These are phyloP conservation scores for Drosophila kikkawai DNA, from an alignment of 1,140 invertebrate species.

Conservation along the genomic window DNA sequence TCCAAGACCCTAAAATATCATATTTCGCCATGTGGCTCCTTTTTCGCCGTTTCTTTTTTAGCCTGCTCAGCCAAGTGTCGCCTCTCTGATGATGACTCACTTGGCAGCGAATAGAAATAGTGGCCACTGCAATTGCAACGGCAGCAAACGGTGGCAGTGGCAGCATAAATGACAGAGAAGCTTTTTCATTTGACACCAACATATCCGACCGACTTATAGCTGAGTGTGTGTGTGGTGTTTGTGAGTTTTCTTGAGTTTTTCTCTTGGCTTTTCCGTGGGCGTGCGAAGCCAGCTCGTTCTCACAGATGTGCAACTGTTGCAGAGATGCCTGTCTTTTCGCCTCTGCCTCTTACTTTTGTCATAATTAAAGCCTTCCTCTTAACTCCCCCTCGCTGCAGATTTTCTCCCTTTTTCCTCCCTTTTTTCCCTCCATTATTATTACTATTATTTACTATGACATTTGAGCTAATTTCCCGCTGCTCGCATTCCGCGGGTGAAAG, in stretches of 20 bases:
- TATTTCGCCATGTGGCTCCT: slow-evolving; percentile 12
- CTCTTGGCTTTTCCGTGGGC: slow-evolving; percentile 33
- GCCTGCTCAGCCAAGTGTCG: slow-evolving; percentile 26
- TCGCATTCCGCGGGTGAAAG: slow-evolving; percentile 78
- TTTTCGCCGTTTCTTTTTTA: not conserved
- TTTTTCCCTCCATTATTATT: slow-evolving; percentile 28
- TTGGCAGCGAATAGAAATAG: slow-evolving; percentile 65
- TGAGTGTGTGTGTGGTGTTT: not conserved
- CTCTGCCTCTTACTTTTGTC: slow-evolving; percentile 61
- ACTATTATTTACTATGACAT: slow-evolving; percentile 57
- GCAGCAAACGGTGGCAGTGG: slow-evolving; percentile 8
- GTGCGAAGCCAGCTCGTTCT: slow-evolving; percentile 54
- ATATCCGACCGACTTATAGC: slow-evolving; percentile 4
- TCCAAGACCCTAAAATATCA: not conserved
- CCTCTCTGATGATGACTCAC: slow-evolving; percentile 60
- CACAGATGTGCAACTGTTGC: slow-evolving; percentile 52
- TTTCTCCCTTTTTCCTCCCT: slow-evolving; percentile 30
- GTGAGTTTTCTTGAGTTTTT: slow-evolving; percentile 18
- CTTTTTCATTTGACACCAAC: slow-evolving; percentile 49
- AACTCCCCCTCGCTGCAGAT: slow-evolving; percentile 45
- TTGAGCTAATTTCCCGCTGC: slow-evolving; percentile 69
- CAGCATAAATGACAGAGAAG: slow-evolving; percentile 53
- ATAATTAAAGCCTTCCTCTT: slow-evolving; percentile 61
- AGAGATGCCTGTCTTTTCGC: not conserved
- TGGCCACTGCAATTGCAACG: slow-evolving; percentile 34